A percentile compares a stretch with the other conserved stretches of the same genome.
Evolutionary conservation across 1,140 invertebrate species (phyloP).

Genomic region (Nylanderia fulva): DNA sequence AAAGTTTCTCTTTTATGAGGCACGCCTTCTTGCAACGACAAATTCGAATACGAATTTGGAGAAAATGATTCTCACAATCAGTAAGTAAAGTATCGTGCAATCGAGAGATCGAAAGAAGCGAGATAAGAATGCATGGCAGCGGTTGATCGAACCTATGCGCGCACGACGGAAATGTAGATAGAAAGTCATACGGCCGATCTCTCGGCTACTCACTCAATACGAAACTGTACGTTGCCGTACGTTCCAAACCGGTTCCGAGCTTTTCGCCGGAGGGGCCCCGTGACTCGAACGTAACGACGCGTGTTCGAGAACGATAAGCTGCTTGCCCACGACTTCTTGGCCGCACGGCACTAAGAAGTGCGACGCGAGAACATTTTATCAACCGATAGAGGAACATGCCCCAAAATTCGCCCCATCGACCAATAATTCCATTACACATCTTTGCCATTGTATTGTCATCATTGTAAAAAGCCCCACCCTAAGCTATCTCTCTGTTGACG

Average conservation of each 20-base stretch:
- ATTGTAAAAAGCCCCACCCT: neutral
- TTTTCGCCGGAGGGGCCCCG: conserved; percentile 68
- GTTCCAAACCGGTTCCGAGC: conserved; percentile 69
- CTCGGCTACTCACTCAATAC: conserved; percentile 65
- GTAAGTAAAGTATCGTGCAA: neutral
- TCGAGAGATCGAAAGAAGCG: neutral
- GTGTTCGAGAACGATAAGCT: conserved; percentile 69
- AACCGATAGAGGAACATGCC: conserved; percentile 41
- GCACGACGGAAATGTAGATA: conserved; percentile 74
- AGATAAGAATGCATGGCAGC: conserved; percentile 52
- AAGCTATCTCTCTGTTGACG: too few relatives aligned
- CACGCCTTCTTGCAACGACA: neutral
- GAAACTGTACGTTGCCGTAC: conserved; percentile 53
- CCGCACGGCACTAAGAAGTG: conserved; percentile 10
- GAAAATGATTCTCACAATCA: neutral
- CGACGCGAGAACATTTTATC: conserved; percentile 56
- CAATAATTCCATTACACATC: conserved; percentile 35
- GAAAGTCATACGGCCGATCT: conserved; percentile 68
- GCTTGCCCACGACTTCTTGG: conserved; percentile 45
- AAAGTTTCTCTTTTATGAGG: neutral
- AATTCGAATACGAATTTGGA: too few relatives aligned
- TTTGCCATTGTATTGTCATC: neutral
- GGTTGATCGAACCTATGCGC: conserved; percentile 28
- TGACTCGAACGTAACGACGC: conserved; percentile 75
- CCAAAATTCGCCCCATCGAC: neutral